These are phyloP conservation scores for Micropoecilia bifurca DNA, from an alignment of 2,797 vertebrate genomes.

Conservation along the genomic window DNA sequence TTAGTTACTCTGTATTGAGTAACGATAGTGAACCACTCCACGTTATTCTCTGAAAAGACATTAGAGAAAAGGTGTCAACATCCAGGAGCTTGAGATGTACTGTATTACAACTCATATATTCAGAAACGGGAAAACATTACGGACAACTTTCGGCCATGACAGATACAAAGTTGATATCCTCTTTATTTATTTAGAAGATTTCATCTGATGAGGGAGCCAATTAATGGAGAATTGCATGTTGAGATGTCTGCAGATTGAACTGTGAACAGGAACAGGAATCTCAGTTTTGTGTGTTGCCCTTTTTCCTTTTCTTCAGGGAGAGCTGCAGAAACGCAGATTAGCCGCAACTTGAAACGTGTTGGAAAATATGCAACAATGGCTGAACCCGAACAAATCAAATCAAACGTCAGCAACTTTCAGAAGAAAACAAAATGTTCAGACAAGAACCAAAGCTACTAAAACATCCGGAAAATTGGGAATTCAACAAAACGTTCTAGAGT, in stretches of 20 bases:
- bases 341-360: background rate
- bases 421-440: background rate
- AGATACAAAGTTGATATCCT: background rate
- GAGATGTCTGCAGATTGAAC: background rate
- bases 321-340: background rate
- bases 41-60: background rate
- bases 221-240: background rate
- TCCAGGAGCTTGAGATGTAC: background rate
- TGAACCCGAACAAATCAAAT: background rate
- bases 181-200: background rate
- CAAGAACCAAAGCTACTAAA: background rate
- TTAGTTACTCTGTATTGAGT: background rate
- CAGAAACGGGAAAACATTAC: background rate
- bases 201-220: background rate
- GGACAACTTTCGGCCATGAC: background rate
- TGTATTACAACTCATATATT: background rate
- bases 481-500: background rate
- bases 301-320: background rate
- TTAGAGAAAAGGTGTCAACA: background rate
- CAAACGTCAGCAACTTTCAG: background rate
- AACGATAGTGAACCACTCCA: background rate
- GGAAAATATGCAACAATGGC: background rate
- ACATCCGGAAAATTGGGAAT: background rate
- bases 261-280: background rate
- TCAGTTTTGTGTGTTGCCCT: background rate